Percentiles rank a stretch among this genome's conserved stretches.
phyloP scores from a whole-genome alignment of 2,888 invertebrate species.

The Leptothorax acervorum region DNA sequence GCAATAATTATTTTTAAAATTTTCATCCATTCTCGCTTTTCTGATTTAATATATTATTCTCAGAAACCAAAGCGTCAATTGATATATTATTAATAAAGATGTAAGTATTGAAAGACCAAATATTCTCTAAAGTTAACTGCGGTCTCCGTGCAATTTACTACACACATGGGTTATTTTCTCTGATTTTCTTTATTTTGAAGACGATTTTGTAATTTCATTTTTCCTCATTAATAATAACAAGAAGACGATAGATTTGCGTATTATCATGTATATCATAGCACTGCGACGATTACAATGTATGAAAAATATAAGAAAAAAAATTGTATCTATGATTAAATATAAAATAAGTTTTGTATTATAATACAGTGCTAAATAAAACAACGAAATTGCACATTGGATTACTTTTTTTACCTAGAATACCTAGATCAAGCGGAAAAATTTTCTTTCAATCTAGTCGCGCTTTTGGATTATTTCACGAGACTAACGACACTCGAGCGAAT shows the following conservation, averaged over 20 bases:
- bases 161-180: not conserved
- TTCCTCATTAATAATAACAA: not conserved
- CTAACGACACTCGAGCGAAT: not conserved
- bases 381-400: constrained; percentile 24
- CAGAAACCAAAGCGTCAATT: not conserved
- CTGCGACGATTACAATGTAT: not conserved
- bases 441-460: not conserved
- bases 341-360: constrained; percentile 64
- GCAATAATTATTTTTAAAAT: not conserved
- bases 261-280: constrained; percentile 1
- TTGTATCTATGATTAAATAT: constrained; percentile 7
- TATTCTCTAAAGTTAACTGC: constrained; percentile 2
- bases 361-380: constrained; percentile 54
- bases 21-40: not conserved
- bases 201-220: not conserved
- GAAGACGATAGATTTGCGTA: not conserved
- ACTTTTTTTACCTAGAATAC: not conserved
- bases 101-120: not conserved
- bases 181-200: not conserved
- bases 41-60: not conserved
- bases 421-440: not conserved
- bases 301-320: constrained; percentile 13
- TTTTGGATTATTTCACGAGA: not conserved
- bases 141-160: not conserved
- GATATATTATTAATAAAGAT: not conserved